These are phyloP conservation scores for Lontra canadensis DNA, from an alignment of 2,113 vertebrate genomes.

Conservation along the genomic window DNA sequence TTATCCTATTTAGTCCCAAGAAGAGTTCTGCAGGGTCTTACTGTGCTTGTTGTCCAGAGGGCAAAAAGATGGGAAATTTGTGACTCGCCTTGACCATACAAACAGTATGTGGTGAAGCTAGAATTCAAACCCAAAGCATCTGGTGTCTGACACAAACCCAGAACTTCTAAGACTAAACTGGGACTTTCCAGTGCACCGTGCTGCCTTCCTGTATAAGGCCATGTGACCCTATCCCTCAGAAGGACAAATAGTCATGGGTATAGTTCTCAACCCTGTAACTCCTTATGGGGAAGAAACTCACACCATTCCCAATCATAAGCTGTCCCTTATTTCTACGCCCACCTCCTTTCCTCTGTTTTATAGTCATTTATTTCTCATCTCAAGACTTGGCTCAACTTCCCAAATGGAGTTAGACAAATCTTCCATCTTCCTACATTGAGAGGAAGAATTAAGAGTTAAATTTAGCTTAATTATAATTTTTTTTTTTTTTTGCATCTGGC, in stretches of 20 bases:
- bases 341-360: not conserved
- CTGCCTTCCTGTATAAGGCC: not conserved
- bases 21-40: not conserved
- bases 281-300: not conserved
- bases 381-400: not conserved
- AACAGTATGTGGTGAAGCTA: not conserved
- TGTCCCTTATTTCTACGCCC: not conserved
- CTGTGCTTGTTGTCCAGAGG: not conserved
- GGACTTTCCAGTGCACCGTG: not conserved
- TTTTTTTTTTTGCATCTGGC: not conserved
- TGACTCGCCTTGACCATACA: too few species aligned
- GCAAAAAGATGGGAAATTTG: not conserved
- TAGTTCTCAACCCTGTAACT: not conserved
- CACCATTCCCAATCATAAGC: not conserved
- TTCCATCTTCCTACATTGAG: not conserved
- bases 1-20: not conserved
- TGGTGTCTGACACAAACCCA: not conserved
- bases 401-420: not conserved
- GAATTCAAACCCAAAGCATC: not conserved
- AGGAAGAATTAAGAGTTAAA: not conserved
- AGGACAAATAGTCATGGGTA: not conserved
- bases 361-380: not conserved
- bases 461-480: not conserved
- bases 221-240: not conserved
- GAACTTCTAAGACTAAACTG: not conserved